These are phyloP conservation scores for Kryptolebias marmoratus DNA, from an alignment of 2,113 vertebrate genomes.

Conservation along the genomic window DNA sequence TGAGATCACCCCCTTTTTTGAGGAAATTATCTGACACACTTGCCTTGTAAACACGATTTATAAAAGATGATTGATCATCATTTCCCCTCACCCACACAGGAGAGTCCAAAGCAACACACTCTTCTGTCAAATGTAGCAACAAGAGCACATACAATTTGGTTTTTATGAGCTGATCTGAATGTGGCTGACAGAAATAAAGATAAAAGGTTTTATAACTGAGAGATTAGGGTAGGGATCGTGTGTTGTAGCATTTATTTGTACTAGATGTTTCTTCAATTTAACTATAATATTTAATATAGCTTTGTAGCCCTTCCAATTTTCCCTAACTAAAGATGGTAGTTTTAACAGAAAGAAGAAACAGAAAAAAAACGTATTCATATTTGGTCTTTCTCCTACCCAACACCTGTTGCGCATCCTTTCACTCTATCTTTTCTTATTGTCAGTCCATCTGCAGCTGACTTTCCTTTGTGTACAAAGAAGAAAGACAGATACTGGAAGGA, in stretches of 20 bases:
- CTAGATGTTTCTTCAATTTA: slow-evolving; percentile 27
- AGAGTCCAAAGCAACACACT: slow-evolving; percentile 7
- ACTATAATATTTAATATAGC: slow-evolving; percentile 4
- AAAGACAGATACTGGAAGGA: slow-evolving; percentile 39
- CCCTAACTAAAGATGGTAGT: slow-evolving; percentile 37
- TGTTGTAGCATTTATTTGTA: slow-evolving; percentile 22
- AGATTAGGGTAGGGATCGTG: slow-evolving; percentile 11
- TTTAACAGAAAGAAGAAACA: slow-evolving; percentile 22
- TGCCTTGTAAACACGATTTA: background rate
- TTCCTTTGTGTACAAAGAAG: slow-evolving; percentile 22
- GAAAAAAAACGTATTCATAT: background rate
- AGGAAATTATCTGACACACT: background rate
- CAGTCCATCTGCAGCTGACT: slow-evolving; percentile 40
- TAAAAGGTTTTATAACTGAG: slow-evolving; percentile 1
- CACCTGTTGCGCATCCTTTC: slow-evolving; percentile 60
- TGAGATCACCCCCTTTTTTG: background rate
- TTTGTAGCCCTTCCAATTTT: slow-evolving; percentile 27
- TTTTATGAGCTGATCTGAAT: slow-evolving; percentile 1
- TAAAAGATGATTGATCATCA: slow-evolving; percentile 2
- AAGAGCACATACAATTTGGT: background rate
- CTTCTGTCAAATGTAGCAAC: background rate
- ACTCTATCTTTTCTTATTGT: slow-evolving; percentile 15
- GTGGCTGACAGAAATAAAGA: background rate
- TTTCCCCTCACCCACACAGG: background rate
- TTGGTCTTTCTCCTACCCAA: background rate